Base-by-base conservation (phyloP, 2,113 vertebrate genomes). In the Elaphurus davidianus region DNA sequence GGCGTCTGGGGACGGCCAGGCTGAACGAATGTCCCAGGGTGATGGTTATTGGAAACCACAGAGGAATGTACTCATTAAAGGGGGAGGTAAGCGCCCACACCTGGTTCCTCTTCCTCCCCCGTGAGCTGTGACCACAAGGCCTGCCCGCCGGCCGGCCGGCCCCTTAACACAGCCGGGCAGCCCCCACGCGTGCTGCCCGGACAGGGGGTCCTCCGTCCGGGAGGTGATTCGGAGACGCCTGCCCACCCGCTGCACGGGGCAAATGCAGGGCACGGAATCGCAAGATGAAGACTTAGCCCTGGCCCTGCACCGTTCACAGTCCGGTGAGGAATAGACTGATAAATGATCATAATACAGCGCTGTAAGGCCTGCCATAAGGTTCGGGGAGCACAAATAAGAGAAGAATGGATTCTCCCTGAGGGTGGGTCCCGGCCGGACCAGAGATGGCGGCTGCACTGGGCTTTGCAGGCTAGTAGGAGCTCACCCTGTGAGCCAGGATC, bases 341-440 rank as follows among this genome's bases (percentile, higher is more conserved):
- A 30, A 25, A 3, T 9, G 50, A 54, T 1, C 2, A 0, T 15
- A 4, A 5, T 7, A 13, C 0, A 0, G n/a, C 11, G 21, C 25
- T 0, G 2, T 13, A 4, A 1, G 27, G 55, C 81, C 74, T 23
- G n/a, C 10, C 0, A 6, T n/a, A 0, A 52, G 86, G 93, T 10
- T 1, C n/a, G 3, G 60, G 52, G 45, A 36, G 45, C 27, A 17
- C 67, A 36, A 33, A 57, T 15, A 36, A 74, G 52, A 67, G 33
- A 12, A 10, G 33, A 10, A 10, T 43, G 27, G 19, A 21, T 76
- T 43, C 52, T 47, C 43, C 15, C 30, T 5, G 12, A 67, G 14
- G 57, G 27, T 23, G 27, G 45, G 74, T 52, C 14, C 47, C 4
- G 13, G 45, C 45, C 45, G 12, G 64, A 40, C 45, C 45, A 23